These are phyloP conservation scores for Pimpla rufipes DNA, from an alignment of 2,888 invertebrate genomes.

Conservation along the genomic window DNA sequence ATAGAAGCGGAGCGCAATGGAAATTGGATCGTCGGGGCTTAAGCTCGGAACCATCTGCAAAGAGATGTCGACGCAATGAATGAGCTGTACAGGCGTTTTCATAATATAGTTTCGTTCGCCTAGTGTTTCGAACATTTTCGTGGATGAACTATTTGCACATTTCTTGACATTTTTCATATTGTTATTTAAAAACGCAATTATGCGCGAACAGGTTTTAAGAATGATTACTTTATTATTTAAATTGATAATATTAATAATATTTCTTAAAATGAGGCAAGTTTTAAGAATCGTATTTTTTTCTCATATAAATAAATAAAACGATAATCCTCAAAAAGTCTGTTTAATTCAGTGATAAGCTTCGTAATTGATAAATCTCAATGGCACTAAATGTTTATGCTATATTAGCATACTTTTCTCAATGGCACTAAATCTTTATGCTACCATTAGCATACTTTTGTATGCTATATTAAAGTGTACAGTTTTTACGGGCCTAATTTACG, in stretches of 20 bases:
- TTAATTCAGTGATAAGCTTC: not conserved
- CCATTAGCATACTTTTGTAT: no score
- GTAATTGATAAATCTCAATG: no score
- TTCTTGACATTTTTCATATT: not conserved
- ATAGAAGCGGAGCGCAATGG: constrained; percentile 36
- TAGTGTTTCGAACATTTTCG: not conserved
- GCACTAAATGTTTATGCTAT: no score
- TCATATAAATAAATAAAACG: not conserved
- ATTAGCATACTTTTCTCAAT: no score
- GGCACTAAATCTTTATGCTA: no score
- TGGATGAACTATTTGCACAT: not conserved
- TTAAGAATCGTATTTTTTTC: not conserved
- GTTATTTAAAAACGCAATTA: not conserved
- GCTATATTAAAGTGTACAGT: no score
- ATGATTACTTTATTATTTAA: no score
- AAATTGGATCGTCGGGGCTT: constrained; percentile 58
- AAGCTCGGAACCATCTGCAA: constrained; percentile 40
- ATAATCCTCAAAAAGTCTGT: constrained; percentile 2
- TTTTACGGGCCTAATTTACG: no score
- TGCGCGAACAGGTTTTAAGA: no score
- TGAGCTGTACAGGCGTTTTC: constrained; percentile 31
- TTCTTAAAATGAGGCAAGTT: not conserved
- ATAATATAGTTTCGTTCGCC: not conserved
- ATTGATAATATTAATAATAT: not conserved
- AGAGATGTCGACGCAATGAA: constrained; percentile 38